Evolutionary conservation across 1,140 invertebrate species (phyloP), one percentile per base, ranked within the genome.

Genomic region (Atta colombica): DNA sequence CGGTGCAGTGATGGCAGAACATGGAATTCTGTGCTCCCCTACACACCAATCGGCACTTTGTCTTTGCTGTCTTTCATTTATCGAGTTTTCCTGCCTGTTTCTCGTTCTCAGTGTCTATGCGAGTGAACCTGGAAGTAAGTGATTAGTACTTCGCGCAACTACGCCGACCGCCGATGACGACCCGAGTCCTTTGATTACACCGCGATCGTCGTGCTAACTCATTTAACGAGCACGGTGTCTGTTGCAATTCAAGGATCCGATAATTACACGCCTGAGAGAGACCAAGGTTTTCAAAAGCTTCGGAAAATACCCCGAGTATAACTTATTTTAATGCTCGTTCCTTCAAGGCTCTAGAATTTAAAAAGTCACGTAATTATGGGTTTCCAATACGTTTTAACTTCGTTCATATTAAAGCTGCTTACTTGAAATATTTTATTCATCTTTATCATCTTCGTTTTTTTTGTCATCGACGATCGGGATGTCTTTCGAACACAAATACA

Each of bases 71-170:
- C 80, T 88, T 89, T 89, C 89, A 71, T 75, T 82, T 82, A 82
- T 78, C 61, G 75, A 75, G 80, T 87, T 65, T 87, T 87, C 72
- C 89, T 77, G 71, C 87, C 77, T 84, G 85, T 86, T 65, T 65
- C 89, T 78, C 80, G 86, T 87, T 89, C 86, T 88, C 77, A 89
- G 88, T 89, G 89, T 77, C 77, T 87, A 91, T 88, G 87, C 82
- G 84, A 91, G 89, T 89, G 75, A 91, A 93, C 92, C 93, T 94
- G 93, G 85, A 94, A 94, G 87, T 88, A 92, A 94, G 82, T 88
- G 88, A 88, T 94, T 93, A 94, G 90, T 93, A 88, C 18, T 25
- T 61, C 25, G 39, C 65, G 66, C 45, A 6, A 61, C 49, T 49
- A 55, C 77, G 69, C 84, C 88, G 71, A 87, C 75, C 88, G 86